Evolutionary conservation across 2,113 vertebrate species (phyloP), one percentile per base, ranked within the genome.

Genomic region (Cyanoramphus novaezelandiae): DNA sequence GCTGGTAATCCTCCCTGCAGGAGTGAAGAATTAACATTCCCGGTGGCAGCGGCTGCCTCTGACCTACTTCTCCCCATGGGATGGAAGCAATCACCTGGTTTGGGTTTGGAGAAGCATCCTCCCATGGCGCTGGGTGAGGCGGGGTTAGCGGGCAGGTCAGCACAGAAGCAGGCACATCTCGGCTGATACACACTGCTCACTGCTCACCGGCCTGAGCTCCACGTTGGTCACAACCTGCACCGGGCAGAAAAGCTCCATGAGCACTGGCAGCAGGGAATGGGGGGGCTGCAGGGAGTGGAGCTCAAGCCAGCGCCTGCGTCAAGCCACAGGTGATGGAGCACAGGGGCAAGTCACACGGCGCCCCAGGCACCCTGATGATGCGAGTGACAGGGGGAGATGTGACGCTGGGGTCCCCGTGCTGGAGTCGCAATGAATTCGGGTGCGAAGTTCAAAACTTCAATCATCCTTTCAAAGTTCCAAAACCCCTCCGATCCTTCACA

Each of bases 91-190:
- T 98, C 97, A 99, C 99, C 99, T 99, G 99, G 98, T 97, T 99
- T 99, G 96, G 99, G 98, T 98, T 99, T 99, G 97, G 99, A 99
- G 98, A 99, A 99, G 97, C 99, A 99, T 98, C 99, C 98, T 97
- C 99, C 99, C 99, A 99, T 99, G 98, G 95, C 1, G 69, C 49
- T 11, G 7, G 49, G 18, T 4, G 1, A 37, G 47, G 39, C 25
- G 6, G 55, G 70, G 55, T 17, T 10, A 1, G 21, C 2, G 2
- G 53, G 74, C 62, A 24, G 47, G 16, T 95, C 91, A 92, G 37
- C 29, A 6, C 8, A 27, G 60, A 12, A 17, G 2, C 15, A 1
- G 82, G 60, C 78, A 59, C 87, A 84, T 82, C 82, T 87, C 2
- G 33, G 76, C 55, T 52, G 77, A n/a, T 17, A 41, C 27, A 46